Evolutionary conservation across 2,888 invertebrate species (phyloP).

Genomic region (Drosophila putrida): DNA sequence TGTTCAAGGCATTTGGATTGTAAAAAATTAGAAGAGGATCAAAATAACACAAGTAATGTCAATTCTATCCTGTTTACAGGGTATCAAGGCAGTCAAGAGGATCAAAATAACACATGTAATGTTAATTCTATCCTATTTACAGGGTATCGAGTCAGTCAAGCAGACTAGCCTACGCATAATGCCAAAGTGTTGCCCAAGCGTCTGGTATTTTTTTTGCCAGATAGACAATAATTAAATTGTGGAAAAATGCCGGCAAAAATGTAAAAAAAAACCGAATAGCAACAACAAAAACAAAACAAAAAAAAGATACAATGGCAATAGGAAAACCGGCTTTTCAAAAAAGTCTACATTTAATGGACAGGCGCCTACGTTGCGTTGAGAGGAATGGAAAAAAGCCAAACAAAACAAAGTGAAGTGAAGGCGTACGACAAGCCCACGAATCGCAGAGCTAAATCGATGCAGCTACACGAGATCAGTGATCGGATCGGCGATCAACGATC

Average conservation of each 20-base stretch:
- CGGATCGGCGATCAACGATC: conserved; percentile 45
- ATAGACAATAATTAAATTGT: conserved; percentile 50
- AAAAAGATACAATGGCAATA: conserved; percentile 17
- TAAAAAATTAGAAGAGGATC: too few relatives aligned
- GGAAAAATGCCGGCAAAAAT: conserved; percentile 70
- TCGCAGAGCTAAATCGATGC: conserved; percentile 60
- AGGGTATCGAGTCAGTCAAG: not conserved
- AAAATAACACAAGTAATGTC: not conserved
- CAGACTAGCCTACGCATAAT: not conserved
- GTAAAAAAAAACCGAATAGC: not conserved
- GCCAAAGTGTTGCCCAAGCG: conserved; percentile 51
- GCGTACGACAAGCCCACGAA: conserved; percentile 55
- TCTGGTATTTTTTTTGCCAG: conserved; percentile 38
- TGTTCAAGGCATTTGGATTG: too few relatives aligned
- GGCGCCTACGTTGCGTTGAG: conserved; percentile 54
- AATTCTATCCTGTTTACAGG: not conserved
- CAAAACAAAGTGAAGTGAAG: conserved; percentile 60
- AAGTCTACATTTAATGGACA: conserved; percentile 32
- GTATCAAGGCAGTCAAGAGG: not conserved
- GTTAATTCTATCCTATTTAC: not conserved
- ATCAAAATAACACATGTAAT: not conserved
- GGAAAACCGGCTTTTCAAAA: conserved; percentile 63
- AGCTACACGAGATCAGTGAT: conserved; percentile 66
- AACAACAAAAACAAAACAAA: conserved; percentile 3
- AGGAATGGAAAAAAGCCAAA: conserved; percentile 60